Conservation (phyloP, 2,113 vertebrate species). For the Zingel zingel region DNA sequence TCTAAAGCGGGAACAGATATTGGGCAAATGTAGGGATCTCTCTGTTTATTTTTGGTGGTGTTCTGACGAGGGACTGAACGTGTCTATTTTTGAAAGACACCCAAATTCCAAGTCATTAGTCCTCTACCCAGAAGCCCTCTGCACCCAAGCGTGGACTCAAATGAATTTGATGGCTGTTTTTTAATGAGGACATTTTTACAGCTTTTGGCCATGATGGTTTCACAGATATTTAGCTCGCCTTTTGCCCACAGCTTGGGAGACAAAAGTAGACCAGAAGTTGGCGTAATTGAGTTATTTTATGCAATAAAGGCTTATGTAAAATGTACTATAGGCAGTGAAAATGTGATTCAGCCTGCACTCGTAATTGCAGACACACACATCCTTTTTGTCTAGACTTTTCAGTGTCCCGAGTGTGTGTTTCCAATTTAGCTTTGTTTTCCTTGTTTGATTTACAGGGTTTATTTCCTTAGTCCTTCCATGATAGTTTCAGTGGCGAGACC, state of each 20-base stretch:
- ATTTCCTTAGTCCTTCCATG: constrained; percentile 55
- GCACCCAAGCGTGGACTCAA: constrained; percentile 73
- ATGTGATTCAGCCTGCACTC: constrained; percentile 60
- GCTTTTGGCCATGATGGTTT: constrained; percentile 80
- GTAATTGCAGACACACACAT: constrained; percentile 67
- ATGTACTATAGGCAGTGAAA: constrained; percentile 64
- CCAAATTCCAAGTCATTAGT: constrained; percentile 78
- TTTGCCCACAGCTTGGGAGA: constrained; percentile 68
- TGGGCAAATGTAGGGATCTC: constrained; percentile 65
- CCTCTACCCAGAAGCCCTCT: constrained; percentile 71
- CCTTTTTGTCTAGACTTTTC: constrained; percentile 73
- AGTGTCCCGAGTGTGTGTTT: constrained; percentile 59
- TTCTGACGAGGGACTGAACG: constrained; percentile 62
- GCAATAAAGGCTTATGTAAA: constrained; percentile 74
- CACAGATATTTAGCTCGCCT: constrained; percentile 72
- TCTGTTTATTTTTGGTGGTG: constrained; percentile 66
- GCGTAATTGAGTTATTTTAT: constrained; percentile 77
- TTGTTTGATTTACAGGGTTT: constrained; percentile 65
- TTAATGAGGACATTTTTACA: constrained; percentile 84
- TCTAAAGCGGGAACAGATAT: constrained; percentile 27
- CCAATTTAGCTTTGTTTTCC: constrained; percentile 68
- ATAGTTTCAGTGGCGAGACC: constrained; percentile 48
- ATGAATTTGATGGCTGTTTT: constrained; percentile 79
- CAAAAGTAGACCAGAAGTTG: constrained; percentile 71
- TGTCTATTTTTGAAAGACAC: constrained; percentile 72